Evolutionary conservation across 2,797 vertebrate genomes (phyloP).

Genomic region (Acipenser ruthenus): DNA sequence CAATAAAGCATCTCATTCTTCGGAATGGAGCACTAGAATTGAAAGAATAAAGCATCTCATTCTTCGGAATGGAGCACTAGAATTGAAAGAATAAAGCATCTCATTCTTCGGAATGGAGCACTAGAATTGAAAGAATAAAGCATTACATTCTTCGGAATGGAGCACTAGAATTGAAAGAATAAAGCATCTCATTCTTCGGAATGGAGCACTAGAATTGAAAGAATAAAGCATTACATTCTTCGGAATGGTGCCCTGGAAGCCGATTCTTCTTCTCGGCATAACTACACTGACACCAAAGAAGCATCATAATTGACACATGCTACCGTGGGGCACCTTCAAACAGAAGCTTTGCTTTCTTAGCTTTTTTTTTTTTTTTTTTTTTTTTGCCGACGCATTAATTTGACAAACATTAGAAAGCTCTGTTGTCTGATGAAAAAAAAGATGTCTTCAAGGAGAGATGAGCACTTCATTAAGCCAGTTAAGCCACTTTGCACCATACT

Average conservation of each 20-base stretch:
- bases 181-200: background rate
- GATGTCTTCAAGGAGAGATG: constrained; percentile 15
- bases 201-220: background rate
- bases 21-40: background rate
- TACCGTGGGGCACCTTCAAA: background rate
- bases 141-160: constrained; percentile 10
- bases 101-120: too few relatives aligned
- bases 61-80: too few relatives aligned
- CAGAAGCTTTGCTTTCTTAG: too few relatives aligned
- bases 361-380: too few relatives aligned
- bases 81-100: too few relatives aligned
- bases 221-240: constrained; percentile 7
- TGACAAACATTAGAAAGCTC: background rate
- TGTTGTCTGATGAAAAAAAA: background rate
- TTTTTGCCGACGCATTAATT: background rate
- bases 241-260: too few relatives aligned
- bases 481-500: constrained; percentile 11
- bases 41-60: background rate
- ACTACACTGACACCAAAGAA: constrained; percentile 53
- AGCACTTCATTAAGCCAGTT: constrained; percentile 13
- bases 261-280: background rate
- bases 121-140: background rate
- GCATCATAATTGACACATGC: constrained; percentile 25
- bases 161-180: constrained; percentile 22
- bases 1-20: constrained; percentile 9